A percentile compares a stretch with the other conserved stretches of the same genome.
phyloP scores from a whole-genome alignment of 2,888 invertebrate species.

The Thymelicus acteon region DNA sequence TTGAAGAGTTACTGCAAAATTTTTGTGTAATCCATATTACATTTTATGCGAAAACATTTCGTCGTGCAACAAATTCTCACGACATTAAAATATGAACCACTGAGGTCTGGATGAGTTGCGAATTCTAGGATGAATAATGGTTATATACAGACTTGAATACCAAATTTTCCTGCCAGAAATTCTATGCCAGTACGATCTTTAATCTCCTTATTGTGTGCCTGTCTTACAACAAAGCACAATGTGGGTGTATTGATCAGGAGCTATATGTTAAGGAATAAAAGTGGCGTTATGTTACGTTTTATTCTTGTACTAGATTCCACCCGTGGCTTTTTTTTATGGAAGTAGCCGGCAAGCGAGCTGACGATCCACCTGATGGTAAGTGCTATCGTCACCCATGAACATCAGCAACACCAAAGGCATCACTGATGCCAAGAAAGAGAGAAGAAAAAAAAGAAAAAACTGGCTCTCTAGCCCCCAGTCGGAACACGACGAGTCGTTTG shows the following conservation, averaged over 20 bases:
- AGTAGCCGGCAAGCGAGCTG: no score
- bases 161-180: slow-evolving; percentile 24
- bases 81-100: slow-evolving; percentile 29
- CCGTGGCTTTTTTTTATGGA: no score
- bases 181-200: slow-evolving; percentile 22
- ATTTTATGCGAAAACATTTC: slow-evolving; percentile 22
- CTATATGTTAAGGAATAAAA: not conserved
- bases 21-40: not conserved
- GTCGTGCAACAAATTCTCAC: slow-evolving; percentile 17
- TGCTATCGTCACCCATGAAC: no score
- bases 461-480: no score
- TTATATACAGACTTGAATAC: slow-evolving; percentile 27
- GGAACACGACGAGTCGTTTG: no score
- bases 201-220: slow-evolving; percentile 27
- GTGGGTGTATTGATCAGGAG: slow-evolving; percentile 4
- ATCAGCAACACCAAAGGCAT: no score
- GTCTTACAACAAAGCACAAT: slow-evolving; percentile 4
- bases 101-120: slow-evolving; percentile 27
- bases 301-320: not conserved
- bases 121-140: slow-evolving; percentile 31
- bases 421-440: no score
- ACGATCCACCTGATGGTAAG: no score
- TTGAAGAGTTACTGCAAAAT: not conserved
- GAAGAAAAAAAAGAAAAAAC: no score
- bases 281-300: not conserved